Base-by-base conservation (phyloP, 2,888 invertebrate species). In the Catocala fraxini region DNA sequence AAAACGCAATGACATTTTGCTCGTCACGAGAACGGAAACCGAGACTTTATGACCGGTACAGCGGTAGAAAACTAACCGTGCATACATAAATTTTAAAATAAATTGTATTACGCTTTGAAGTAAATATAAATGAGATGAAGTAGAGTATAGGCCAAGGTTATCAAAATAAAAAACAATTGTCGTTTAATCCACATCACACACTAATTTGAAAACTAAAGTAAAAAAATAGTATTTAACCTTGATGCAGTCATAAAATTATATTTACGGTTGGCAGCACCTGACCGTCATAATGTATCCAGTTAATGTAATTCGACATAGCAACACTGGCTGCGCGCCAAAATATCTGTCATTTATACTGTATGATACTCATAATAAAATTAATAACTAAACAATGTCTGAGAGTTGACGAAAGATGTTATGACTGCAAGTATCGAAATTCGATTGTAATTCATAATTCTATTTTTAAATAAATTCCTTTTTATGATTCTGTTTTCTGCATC, bases 271-370 rank as follows among this genome's bases (percentile, higher is more conserved):
- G 51, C 11, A 25, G 47, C 66, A 70, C 55, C 41, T 70, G 59
- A 4, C 25, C 52, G 11, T 53, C 45, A 45, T 65, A 53, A 61
- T 62, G 4, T 25, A 63, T 56, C 7, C 6, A 42, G 10, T 45
- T 48, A 54, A 55, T 47, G 49, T 46, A 3, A 34, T n/a, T 49
- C 11, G 35, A 41, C 41, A 25, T 51, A 33, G 47, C 53, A 51
- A 67, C 43, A 53, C 58, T 70, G 68, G 60, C 45, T 7, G 11
- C 4, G 0, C 7, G 63, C 68, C 68, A 63, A 54, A 0, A 46
- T 13, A 25, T 11, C 33, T 42, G 39, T 46, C 46, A 64, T 55
- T 57, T 53, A 41, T 33, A n/a, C 43, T 43, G n/a, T 53, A 43
- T 53, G 33, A 4, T 33, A 7, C 11, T 52, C 6, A 7, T 35